phyloP scores from a whole-genome alignment of 2,888 invertebrate genomes.

The Phanerotoma sp. region DNA sequence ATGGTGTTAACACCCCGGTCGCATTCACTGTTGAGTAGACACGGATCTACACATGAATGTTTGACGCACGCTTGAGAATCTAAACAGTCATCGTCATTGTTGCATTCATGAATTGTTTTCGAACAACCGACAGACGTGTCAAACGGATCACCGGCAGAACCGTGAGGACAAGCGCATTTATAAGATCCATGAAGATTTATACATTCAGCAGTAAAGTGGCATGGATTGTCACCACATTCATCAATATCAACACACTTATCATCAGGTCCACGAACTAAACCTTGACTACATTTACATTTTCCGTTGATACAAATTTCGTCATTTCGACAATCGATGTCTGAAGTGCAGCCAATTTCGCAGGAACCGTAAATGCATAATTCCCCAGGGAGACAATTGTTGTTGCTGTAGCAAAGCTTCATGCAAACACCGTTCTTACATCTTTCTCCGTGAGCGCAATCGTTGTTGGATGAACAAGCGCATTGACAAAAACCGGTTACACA shows the following conservation, averaged over 20 bases:
- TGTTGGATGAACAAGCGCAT: slow-evolving; percentile 73
- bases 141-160: slow-evolving; percentile 75
- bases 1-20: slow-evolving; percentile 76
- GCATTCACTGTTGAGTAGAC: slow-evolving; percentile 59
- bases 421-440: slow-evolving; percentile 78
- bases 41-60: slow-evolving; percentile 81
- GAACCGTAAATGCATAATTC: slow-evolving; percentile 83
- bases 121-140: slow-evolving; percentile 66
- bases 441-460: slow-evolving; percentile 81
- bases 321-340: slow-evolving; percentile 76
- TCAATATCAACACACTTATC: slow-evolving; percentile 77
- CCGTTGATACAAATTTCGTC: slow-evolving; percentile 76
- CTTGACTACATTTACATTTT: slow-evolving; percentile 76
- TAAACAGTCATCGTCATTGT: slow-evolving; percentile 72
- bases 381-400: slow-evolving; percentile 86
- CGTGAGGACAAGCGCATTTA: slow-evolving; percentile 76
- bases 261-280: slow-evolving; percentile 72
- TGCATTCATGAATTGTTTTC: slow-evolving; percentile 72
- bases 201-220: slow-evolving; percentile 79
- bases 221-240: slow-evolving; percentile 77
- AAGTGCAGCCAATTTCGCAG: slow-evolving; percentile 81
- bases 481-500: slow-evolving; percentile 79
- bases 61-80: slow-evolving; percentile 73
- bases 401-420: slow-evolving; percentile 83
- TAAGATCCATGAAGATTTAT: slow-evolving; percentile 79